These are phyloP conservation scores for Scaptomyza pallida DNA, from an alignment of 1,140 invertebrate genomes.

Conservation along the genomic window DNA sequence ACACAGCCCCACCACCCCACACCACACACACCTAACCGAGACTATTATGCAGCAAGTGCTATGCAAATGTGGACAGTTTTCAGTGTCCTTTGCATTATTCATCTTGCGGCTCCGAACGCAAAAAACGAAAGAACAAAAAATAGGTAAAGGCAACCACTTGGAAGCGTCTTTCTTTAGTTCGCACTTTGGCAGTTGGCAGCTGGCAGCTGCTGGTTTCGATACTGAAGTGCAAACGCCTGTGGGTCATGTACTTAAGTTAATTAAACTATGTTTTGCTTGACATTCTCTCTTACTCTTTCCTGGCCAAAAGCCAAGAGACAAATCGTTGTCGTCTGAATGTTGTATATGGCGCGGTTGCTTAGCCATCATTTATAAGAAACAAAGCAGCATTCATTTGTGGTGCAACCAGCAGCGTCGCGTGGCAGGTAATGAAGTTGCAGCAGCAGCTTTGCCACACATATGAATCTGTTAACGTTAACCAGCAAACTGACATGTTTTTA, in stretches of 20 bases:
- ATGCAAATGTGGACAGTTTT: slow-evolving; percentile 33
- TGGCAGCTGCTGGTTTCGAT: too few relatives aligned
- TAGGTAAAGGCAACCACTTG: neutral
- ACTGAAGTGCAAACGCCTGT: slow-evolving; percentile 1
- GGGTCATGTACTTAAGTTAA: slow-evolving; percentile 67
- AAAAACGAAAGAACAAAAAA: neutral
- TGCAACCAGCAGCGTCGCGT: slow-evolving; percentile 57
- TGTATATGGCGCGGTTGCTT: slow-evolving; percentile 21
- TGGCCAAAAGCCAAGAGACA: slow-evolving; percentile 54
- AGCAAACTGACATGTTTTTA: slow-evolving; percentile 2
- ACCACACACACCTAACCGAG: neutral
- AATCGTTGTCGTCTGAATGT: slow-evolving; percentile 29
- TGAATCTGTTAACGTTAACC: slow-evolving; percentile 24
- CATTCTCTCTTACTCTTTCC: slow-evolving; percentile 21
- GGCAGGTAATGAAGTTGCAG: slow-evolving; percentile 64
- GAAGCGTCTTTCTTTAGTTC: neutral
- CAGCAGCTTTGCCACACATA: slow-evolving; percentile 39
- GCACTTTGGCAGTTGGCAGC: slow-evolving; percentile 26
- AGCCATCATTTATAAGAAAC: slow-evolving; percentile 61
- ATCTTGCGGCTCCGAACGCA: slow-evolving; percentile 12
- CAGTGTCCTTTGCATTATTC: slow-evolving; percentile 39
- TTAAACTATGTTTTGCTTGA: slow-evolving; percentile 66
- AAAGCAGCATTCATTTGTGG: slow-evolving; percentile 52
- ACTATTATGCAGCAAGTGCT: slow-evolving; percentile 11
- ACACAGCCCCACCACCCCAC: too few relatives aligned